phyloP scores from a whole-genome alignment of 2,113 vertebrate species.

The Hyperopisus bebe region DNA sequence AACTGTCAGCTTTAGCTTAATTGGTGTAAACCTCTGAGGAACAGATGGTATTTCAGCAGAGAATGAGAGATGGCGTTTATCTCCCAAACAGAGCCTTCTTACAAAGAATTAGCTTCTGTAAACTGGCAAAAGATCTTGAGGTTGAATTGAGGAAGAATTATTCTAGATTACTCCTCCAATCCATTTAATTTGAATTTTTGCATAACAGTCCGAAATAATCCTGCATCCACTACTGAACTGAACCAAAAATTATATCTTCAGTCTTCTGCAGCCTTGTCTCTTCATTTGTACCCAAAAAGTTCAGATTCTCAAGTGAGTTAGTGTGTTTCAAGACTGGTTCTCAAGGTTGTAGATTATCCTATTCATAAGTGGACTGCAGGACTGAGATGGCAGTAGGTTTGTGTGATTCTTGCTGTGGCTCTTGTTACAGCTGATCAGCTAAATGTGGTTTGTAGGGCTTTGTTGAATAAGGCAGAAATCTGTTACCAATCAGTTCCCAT shows the following conservation, averaged over 20 bases:
- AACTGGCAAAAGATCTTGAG: neutral
- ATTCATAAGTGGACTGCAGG: neutral
- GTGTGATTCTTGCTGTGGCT: neutral
- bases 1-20: neutral
- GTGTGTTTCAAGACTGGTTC: neutral
- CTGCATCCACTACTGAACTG: neutral
- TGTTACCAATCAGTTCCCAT: neutral
- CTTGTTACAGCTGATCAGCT: neutral
- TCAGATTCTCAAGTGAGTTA: neutral
- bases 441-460: neutral
- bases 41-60: neutral
- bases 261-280: neutral
- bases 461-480: too few relatives aligned
- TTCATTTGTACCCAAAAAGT: neutral
- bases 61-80: neutral
- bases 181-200: neutral
- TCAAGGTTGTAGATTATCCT: neutral
- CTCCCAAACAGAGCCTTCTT: neutral
- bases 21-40: neutral
- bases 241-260: neutral
- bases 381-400: neutral
- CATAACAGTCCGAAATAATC: neutral
- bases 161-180: neutral
- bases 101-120: neutral
- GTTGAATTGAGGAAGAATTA: neutral